Conservation (phyloP, 2,888 invertebrate genomes). For the Acanthococcus lagerstroemiae region DNA sequence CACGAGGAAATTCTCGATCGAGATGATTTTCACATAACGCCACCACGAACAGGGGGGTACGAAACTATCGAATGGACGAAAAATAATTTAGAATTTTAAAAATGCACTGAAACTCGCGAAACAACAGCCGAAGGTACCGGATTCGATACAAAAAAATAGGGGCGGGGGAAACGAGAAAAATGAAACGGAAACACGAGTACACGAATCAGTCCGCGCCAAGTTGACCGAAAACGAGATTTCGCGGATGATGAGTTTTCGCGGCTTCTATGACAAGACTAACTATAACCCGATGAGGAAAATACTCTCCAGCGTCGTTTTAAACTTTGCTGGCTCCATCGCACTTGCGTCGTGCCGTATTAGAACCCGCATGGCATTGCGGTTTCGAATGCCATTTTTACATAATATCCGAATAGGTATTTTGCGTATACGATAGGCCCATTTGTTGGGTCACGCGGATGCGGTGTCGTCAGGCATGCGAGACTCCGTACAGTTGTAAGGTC, state of each 20-base stretch:
- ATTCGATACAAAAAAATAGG: background rate
- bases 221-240: background rate
- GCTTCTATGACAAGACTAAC: slow-evolving; percentile 21
- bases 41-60: too few relatives aligned
- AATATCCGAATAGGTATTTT: slow-evolving; percentile 15
- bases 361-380: slow-evolving; percentile 24
- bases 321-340: slow-evolving; percentile 26
- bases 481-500: too few relatives aligned
- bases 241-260: slow-evolving; percentile 2
- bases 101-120: background rate
- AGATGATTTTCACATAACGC: too few relatives aligned
- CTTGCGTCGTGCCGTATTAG: slow-evolving; percentile 26
- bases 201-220: too few relatives aligned
- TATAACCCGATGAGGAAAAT: slow-evolving; percentile 23
- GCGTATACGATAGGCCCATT: too few relatives aligned
- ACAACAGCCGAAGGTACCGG: too few relatives aligned
- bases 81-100: too few relatives aligned
- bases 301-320: slow-evolving; percentile 24
- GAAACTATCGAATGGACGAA: too few relatives aligned
- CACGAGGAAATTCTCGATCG: too few relatives aligned
- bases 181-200: background rate
- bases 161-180: background rate
- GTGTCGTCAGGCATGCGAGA: too few relatives aligned
- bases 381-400: slow-evolving; percentile 21
- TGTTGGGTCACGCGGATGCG: too few relatives aligned